Conservation (phyloP, 64 coral and sea anemone species). For the Montipora capricornis region DNA sequence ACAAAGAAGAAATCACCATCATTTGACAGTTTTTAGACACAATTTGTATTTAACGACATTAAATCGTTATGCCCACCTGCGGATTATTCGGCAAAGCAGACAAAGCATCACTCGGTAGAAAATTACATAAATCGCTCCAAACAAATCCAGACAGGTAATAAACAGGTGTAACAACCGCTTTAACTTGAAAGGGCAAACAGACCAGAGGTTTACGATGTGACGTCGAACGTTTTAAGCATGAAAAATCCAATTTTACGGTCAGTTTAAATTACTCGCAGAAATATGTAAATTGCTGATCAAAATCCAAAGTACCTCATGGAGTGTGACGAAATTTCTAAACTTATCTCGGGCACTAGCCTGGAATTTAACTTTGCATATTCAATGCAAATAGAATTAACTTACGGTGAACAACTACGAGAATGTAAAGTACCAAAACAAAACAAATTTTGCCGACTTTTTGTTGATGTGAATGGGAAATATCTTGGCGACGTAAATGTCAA, state of each 20-base stretch:
- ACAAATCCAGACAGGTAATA: neutral
- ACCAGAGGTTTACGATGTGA: too few relatives aligned
- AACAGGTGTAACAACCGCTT: neutral
- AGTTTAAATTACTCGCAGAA: conserved; percentile 7
- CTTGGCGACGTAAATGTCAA: neutral
- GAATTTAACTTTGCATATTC: conserved; percentile 29
- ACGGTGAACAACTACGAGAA: neutral
- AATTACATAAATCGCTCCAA: neutral
- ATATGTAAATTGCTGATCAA: conserved; percentile 16
- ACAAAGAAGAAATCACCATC: neutral
- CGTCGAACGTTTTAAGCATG: neutral
- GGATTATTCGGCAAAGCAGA: neutral
- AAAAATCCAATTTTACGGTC: neutral
- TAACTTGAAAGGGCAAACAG: neutral
- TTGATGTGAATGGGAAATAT: too few relatives aligned
- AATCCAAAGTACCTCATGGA: neutral
- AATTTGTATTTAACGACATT: neutral
- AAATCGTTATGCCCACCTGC: conserved; percentile 18
- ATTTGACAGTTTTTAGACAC: neutral
- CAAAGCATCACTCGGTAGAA: conserved; percentile 36
- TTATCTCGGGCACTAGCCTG: neutral
- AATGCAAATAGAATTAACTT: conserved; percentile 3
- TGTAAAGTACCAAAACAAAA: neutral
- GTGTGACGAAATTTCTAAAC: conserved; percentile 53
- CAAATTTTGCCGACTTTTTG: neutral